These are phyloP conservation scores for Rhabdornis inornatus DNA, from an alignment of 2,113 vertebrate species.

Conservation along the genomic window DNA sequence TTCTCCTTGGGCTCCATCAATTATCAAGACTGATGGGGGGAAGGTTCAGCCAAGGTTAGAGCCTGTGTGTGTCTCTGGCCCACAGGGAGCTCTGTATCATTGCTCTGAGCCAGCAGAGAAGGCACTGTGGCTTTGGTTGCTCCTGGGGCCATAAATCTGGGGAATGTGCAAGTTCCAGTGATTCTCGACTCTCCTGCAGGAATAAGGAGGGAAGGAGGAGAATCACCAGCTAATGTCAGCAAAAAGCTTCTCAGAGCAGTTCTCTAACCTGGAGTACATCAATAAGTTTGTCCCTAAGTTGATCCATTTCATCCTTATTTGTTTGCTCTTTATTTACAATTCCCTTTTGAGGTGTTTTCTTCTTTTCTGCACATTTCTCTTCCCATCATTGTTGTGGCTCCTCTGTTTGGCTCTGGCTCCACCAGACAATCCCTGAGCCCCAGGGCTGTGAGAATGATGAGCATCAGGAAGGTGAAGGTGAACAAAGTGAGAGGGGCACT, in stretches of 20 bases:
- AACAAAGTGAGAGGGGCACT: neutral
- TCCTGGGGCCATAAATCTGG: constrained; percentile 19
- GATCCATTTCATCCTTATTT: neutral
- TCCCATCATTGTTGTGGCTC: neutral
- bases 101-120: constrained; percentile 5
- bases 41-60: constrained; percentile 66
- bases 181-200: neutral
- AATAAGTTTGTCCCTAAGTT: neutral
- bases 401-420: neutral
- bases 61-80: constrained; percentile 9
- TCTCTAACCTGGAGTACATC: neutral
- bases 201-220: neutral
- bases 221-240: neutral
- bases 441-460: neutral
- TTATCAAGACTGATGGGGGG: constrained; percentile 41
- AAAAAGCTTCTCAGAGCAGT: neutral
- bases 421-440: neutral
- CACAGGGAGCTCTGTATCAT: constrained; percentile 35
- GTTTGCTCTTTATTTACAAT: neutral
- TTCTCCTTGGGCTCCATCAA: constrained; percentile 40
- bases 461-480: neutral
- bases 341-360: neutral
- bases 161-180: neutral
- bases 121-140: neutral
- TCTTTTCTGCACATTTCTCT: neutral